These are phyloP conservation scores for Salvelinus fontinalis DNA, from an alignment of 2,113 vertebrate species.

Conservation along the genomic window DNA sequence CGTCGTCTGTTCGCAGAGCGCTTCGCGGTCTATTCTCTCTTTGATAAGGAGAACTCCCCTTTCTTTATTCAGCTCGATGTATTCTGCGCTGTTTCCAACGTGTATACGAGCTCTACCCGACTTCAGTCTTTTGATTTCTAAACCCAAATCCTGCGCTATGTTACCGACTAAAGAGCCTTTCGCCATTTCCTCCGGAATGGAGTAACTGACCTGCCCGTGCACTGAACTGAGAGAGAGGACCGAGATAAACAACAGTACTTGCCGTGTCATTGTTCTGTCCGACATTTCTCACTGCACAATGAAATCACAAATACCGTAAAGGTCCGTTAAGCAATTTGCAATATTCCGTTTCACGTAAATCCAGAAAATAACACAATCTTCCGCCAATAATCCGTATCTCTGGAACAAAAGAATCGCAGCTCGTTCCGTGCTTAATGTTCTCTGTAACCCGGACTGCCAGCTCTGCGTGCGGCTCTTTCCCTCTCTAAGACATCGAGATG, in stretches of 20 bases:
- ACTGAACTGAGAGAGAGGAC: slow-evolving; percentile 21
- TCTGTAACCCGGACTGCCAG: background rate
- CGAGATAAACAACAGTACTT: slow-evolving; percentile 47
- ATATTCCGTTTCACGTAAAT: background rate
- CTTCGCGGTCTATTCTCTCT: slow-evolving; percentile 74
- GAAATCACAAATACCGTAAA: background rate
- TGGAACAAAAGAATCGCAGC: slow-evolving; percentile 4
- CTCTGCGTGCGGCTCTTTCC: background rate
- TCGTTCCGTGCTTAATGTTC: background rate
- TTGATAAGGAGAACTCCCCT: slow-evolving; percentile 65
- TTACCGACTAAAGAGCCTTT: slow-evolving; percentile 73
- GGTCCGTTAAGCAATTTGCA: background rate
- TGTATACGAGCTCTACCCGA: slow-evolving; percentile 66
- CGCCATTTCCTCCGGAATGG: slow-evolving; percentile 71
- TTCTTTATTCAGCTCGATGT: slow-evolving; percentile 63
- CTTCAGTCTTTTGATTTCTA: slow-evolving; percentile 60
- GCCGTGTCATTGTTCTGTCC: slow-evolving; percentile 53
- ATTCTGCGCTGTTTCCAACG: slow-evolving; percentile 61
- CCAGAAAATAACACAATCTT: background rate
- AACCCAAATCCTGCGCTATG: slow-evolving; percentile 67
- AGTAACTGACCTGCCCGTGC: slow-evolving; percentile 54
- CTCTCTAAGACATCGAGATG: background rate
- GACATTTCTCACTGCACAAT: background rate
- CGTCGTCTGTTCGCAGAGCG: slow-evolving; percentile 63
- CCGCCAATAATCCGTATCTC: background rate